Evolutionary conservation across 2,113 vertebrate genomes (phyloP), one percentile per base, ranked within the genome.

Genomic region (Hucho hucho): DNA sequence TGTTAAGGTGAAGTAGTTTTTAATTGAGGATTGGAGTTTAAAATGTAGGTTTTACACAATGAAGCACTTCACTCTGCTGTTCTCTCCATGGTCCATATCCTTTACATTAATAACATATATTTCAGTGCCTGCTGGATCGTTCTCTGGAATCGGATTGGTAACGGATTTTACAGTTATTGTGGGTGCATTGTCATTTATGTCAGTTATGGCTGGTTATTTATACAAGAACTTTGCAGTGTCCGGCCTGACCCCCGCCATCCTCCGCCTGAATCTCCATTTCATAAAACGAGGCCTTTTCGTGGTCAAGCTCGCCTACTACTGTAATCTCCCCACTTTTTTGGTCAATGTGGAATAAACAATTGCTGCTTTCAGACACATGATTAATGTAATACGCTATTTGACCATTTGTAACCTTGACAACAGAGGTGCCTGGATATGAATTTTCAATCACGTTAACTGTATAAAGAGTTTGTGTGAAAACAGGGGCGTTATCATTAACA

Each of bases 71-170:
- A 84, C 87, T 11, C 49, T 89, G 1, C 92, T 89, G 0, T 93
- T 94, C 16, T 91, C 84, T 0, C 88, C 90, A 0, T 90, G 87
- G 46, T 94, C 93, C 13, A 22, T 67, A 13, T 94, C 92, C 20
- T 75, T 74, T 1, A 92, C 87, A 2, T 90, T 91, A 64, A 95
- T 90, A 6, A 94, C 64, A 4, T 66, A 80, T 11, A 87, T 65
- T 13, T 80, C 78, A 6, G 84, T 74, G 5, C 70, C 77, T 14
- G 77, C 58, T 14, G 58, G 59, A 12, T 61, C 68, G 72, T 83
- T 78, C 64, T 88, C 85, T 9, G 84, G 58, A 37, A 88, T 46
- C 9, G 75, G 78, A 22, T 80, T 87, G 5, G 67, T 81, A 7
- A 84, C 37, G 37, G 85, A 87, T 61, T 77, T 83, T 18, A 88